Percentiles rank a stretch among this genome's conserved stretches.
phyloP scores from a whole-genome alignment of 2,888 invertebrate species.

The Napeogenes sylphis region DNA sequence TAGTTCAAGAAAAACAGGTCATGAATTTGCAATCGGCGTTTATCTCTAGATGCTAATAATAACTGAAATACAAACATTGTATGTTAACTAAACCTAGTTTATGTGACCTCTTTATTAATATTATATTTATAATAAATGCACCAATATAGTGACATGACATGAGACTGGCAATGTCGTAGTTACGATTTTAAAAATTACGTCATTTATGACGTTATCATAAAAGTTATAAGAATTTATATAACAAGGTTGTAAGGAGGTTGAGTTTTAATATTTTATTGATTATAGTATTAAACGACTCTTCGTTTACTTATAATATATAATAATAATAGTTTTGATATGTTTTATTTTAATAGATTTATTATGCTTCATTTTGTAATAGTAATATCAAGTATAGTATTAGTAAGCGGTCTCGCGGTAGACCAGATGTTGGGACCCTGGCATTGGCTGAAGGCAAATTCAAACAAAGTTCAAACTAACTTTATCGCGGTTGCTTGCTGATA shows the following conservation, averaged over 20 bases:
- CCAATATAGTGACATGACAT: neutral
- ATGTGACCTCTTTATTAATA: slow-evolving; percentile 2
- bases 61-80: neutral
- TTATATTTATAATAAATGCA: neutral
- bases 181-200: too few relatives aligned
- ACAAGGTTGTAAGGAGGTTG: too few relatives aligned
- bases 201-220: too few relatives aligned
- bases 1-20: slow-evolving; percentile 3
- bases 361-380: too few relatives aligned
- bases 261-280: too few relatives aligned
- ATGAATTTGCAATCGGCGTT: slow-evolving; percentile 1
- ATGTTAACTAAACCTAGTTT: slow-evolving; percentile 1
- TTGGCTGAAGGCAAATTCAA: slow-evolving; percentile 1
- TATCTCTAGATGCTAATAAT: neutral
- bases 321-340: too few relatives aligned
- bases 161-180: too few relatives aligned
- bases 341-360: too few relatives aligned
- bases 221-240: too few relatives aligned
- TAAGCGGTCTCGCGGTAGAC: neutral
- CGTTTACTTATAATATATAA: too few relatives aligned
- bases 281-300: too few relatives aligned
- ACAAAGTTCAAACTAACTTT: slow-evolving; percentile 1
- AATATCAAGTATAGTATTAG: neutral
- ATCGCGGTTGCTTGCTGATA: neutral
- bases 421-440: slow-evolving; percentile 1